Base-by-base conservation (phyloP, 2,113 vertebrate species). In the Microtus ochrogaster region DNA sequence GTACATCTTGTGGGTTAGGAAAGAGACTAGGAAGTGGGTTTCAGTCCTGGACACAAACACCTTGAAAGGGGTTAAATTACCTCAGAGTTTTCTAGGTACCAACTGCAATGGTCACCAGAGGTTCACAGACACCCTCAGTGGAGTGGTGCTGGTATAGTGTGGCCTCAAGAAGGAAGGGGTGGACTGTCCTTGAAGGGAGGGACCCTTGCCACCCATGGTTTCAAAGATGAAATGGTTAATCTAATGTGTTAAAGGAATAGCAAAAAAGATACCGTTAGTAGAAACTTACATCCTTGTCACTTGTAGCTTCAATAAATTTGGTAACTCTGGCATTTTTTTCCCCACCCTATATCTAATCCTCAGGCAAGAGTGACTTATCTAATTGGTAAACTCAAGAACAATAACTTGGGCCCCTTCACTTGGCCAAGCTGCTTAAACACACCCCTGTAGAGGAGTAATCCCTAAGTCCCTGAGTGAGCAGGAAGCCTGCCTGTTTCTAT, bases 181-280 rank as follows among this genome's bases (percentile, higher is more conserved):
- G 22, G 19, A 92, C 36, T 21, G 19, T 83, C 49, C 61, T 78
- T 33, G 9, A n/a, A 77, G 70, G 68, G 39, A 76, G 39, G 19
- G 13, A 49, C 14, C 13, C 66, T 73, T 3, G 9, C 1, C 85
- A 36, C 11, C n/a, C 12, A 19, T 49, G 36, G 21, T 10, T 88
- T 95, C 70, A 84, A 41, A 70, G 72, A 17, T 72, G 93, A 73
- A 58, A 55, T 68, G 33, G n/a, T 90, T 66, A 79, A 70, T 74
- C 68, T 36, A 58, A 49, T 70, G 33, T 11, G 10, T 76, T 84
- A 72, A 49, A 24, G 81, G 70, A 85, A 36, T 33, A 73, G 74
- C 47, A 33, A 82, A 3, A 47, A 76, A 22, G 58, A 78, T 81
- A 79, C 44, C 47, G 6, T 72, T 33, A 3, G 28, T 70, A 63